These are phyloP conservation scores for Hetaerina americana DNA, from an alignment of 1,140 invertebrate species.

Conservation along the genomic window DNA sequence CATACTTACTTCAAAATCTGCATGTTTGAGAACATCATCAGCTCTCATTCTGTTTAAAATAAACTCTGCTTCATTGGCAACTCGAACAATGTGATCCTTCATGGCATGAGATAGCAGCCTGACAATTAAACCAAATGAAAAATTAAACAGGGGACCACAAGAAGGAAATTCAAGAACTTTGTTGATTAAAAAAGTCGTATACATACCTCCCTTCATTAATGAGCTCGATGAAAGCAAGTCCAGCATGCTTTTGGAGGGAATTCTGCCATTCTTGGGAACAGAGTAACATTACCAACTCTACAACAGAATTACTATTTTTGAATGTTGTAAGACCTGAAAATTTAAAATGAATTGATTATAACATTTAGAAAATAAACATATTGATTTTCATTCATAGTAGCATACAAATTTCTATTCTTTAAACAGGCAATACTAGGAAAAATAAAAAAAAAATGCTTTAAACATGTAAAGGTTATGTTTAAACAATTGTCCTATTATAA, in stretches of 20 bases:
- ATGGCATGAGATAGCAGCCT: conserved; percentile 94
- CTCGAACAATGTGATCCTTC: conserved; percentile 97
- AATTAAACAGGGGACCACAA: background rate
- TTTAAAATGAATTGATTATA: too few species aligned
- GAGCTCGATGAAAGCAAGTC: conserved; percentile 96
- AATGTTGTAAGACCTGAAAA: conserved; percentile 90
- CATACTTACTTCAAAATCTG: conserved; percentile 80
- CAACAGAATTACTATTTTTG: conserved; percentile 91
- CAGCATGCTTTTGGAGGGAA: conserved; percentile 97
- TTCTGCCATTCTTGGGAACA: conserved; percentile 99
- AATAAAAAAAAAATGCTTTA: too few species aligned
- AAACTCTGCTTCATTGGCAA: conserved; percentile 99
- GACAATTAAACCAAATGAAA: conserved; percentile 14
- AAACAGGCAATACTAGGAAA: too few species aligned
- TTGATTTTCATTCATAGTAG: too few species aligned
- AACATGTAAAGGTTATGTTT: too few species aligned
- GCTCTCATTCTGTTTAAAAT: conserved; percentile 97
- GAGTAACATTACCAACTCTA: conserved; percentile 95
- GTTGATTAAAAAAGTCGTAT: too few species aligned
- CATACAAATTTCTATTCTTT: too few species aligned
- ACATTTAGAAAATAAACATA: too few species aligned
- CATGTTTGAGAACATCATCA: conserved; percentile 97
- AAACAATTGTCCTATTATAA: too few species aligned
- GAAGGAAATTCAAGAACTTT: background rate
- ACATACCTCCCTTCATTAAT: conserved; percentile 89